Base-by-base conservation (phyloP, 2,113 vertebrate species). In the Crotophaga sulcirostris region DNA sequence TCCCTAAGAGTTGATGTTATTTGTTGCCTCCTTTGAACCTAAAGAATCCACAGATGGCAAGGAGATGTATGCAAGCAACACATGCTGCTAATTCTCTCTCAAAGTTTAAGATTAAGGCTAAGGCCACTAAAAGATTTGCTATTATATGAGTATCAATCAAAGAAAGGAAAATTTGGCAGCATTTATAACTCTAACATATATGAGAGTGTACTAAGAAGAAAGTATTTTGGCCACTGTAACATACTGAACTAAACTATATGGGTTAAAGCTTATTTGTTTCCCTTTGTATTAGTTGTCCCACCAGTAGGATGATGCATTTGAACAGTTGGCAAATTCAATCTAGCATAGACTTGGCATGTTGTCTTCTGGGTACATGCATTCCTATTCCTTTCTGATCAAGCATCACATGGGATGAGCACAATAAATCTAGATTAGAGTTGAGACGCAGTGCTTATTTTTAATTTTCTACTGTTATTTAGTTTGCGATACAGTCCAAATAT, bases 281-380 rank as follows among this genome's bases (percentile, higher is more conserved):
- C 42, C 52, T 81, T 80, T 84, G 60, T 63, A 10, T 92, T 58
- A 73, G 23, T n/a, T 94, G 52, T 70, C 38, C 25, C 52, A 70
- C 42, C 24, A 68, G 44, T 13, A 86, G 26, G 38, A 74, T 11
- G 15, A 42, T 15, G 42, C 77, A 69, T 93, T 77, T 92, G 63
- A 89, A 84, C 93, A 97, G 86, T 74, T 92, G 91, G 55, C 36
- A 75, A 38, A 68, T 74, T 89, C 68, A 78, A 7, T 84, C 80
- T 81, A 67, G 76, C 73, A 67, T 6, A n/a, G 76, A 81, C 52
- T 55, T 70, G 76, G 42, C 69, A 70, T 1, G 0, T 7, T 63
- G 51, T 93, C 34, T 88, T 36, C 59, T 80, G 64, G 64, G 34
- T 56, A 56, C 8, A 18, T 74, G 29, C 51, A 56, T 77, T 94